These are phyloP conservation scores for Aporophyla lueneburgensis DNA, from an alignment of 2,888 invertebrate species.

Conservation along the genomic window DNA sequence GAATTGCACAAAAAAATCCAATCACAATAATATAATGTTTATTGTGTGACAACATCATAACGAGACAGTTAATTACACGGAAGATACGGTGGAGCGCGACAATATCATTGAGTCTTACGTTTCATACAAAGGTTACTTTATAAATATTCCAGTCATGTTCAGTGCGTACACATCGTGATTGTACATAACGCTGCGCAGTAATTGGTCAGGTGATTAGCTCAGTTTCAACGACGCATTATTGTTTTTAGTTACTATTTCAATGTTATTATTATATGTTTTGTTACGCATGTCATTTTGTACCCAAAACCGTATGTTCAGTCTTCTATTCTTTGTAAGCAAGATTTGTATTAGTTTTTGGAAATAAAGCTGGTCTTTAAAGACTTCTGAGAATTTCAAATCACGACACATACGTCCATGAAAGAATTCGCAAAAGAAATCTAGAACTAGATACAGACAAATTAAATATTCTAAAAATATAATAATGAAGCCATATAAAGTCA, in stretches of 20 bases:
- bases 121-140: slow-evolving; percentile 68
- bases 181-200: slow-evolving; percentile 71
- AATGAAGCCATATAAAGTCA: slow-evolving; percentile 45
- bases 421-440: slow-evolving; percentile 8
- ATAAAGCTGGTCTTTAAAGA: too few relatives aligned
- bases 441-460: slow-evolving; percentile 1
- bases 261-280: slow-evolving; percentile 55
- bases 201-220: slow-evolving; percentile 75
- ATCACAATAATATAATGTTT: slow-evolving; percentile 56
- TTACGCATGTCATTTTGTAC: slow-evolving; percentile 42
- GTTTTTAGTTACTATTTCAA: slow-evolving; percentile 62
- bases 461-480: slow-evolving; percentile 37
- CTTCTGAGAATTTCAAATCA: not conserved
- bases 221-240: slow-evolving; percentile 72
- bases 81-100: slow-evolving; percentile 70
- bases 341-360: not conserved
- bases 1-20: slow-evolving; percentile 52
- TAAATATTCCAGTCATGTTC: slow-evolving; percentile 75
- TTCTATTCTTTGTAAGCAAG: not conserved
- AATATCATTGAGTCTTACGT: slow-evolving; percentile 68
- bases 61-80: slow-evolving; percentile 71
- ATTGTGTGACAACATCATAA: slow-evolving; percentile 65
- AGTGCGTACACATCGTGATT: slow-evolving; percentile 69
- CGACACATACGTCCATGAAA: too few relatives aligned
- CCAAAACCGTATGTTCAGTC: slow-evolving; percentile 24